phyloP scores from a whole-genome alignment of 92 coral and sea anemone species.

The Montipora capitata region DNA sequence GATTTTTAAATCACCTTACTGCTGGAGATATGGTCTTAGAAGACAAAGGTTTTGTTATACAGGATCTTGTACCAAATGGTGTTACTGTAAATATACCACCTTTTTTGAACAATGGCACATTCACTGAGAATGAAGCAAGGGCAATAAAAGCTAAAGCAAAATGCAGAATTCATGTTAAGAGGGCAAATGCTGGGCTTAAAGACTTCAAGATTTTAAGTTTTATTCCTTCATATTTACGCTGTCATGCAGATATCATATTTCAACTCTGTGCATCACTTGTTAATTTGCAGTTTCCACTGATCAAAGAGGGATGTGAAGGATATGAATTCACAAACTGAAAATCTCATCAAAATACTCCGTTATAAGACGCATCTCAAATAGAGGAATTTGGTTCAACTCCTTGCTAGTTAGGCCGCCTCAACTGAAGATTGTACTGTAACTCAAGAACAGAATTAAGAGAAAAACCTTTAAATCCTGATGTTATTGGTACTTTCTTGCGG shows the following conservation, averaged over 20 bases:
- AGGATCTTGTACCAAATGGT: constrained; percentile 34
- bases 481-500: too few species aligned
- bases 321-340: background rate
- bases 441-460: too few species aligned
- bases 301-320: constrained; percentile 50
- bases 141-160: constrained; percentile 59
- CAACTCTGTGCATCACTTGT: constrained; percentile 81
- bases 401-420: too few species aligned
- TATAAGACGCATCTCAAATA: too few species aligned
- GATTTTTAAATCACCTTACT: constrained; percentile 38
- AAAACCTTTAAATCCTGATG: too few species aligned
- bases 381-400: too few species aligned
- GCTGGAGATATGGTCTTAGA: constrained; percentile 76
- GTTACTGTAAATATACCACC: constrained; percentile 74
- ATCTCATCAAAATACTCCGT: too few species aligned
- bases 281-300: constrained; percentile 60
- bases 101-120: constrained; percentile 62
- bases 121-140: constrained; percentile 74
- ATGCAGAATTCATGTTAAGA: constrained; percentile 72
- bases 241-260: constrained; percentile 62
- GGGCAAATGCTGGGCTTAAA: constrained; percentile 75
- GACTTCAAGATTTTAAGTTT: constrained; percentile 65
- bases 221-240: constrained; percentile 59
- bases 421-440: too few species aligned
- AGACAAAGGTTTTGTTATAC: constrained; percentile 75